A percentile compares a stretch with the other conserved stretches of the same genome.
Evolutionary conservation across 1,140 invertebrate species (phyloP).

Genomic region (Magallana ariakensis): DNA sequence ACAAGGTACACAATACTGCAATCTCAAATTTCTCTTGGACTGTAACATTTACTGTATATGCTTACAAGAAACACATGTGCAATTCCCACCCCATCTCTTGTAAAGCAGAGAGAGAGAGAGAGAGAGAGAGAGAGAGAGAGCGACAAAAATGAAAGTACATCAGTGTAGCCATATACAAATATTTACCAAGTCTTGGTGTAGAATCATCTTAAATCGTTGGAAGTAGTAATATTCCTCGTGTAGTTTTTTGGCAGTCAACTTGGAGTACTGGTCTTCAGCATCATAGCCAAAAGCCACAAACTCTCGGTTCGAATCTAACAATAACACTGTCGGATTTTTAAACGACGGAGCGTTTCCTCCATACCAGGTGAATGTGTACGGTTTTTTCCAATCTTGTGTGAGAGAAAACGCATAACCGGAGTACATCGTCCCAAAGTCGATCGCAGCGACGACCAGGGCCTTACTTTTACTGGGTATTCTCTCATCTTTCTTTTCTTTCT

Average conservation of each 20-base stretch:
- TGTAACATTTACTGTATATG: no score
- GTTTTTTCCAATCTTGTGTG: slow-evolving; percentile 79
- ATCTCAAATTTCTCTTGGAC: no score
- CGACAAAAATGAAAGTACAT: no score
- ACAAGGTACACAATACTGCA: no score
- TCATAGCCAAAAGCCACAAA: slow-evolving; percentile 83
- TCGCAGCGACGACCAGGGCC: slow-evolving; percentile 80
- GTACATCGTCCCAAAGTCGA: slow-evolving; percentile 81
- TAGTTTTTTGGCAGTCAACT: slow-evolving; percentile 80
- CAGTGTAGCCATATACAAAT: no score
- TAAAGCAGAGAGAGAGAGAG: no score
- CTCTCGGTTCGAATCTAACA: slow-evolving; percentile 80
- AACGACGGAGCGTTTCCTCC: slow-evolving; percentile 82
- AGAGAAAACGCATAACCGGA: slow-evolving; percentile 82
- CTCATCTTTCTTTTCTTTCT: no score
- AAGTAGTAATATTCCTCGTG: slow-evolving; percentile 82
- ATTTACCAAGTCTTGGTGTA: not conserved
- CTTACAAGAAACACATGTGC: no score
- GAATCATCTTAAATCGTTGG: slow-evolving; percentile 83
- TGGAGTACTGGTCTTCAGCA: slow-evolving; percentile 82
- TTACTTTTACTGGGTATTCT: slow-evolving; percentile 4
- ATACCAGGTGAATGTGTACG: slow-evolving; percentile 80
- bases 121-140: no score
- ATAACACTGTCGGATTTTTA: slow-evolving; percentile 82
- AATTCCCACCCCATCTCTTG: no score